phyloP scores from a whole-genome alignment of 2,888 invertebrate species.

The Hymenopus coronatus region DNA sequence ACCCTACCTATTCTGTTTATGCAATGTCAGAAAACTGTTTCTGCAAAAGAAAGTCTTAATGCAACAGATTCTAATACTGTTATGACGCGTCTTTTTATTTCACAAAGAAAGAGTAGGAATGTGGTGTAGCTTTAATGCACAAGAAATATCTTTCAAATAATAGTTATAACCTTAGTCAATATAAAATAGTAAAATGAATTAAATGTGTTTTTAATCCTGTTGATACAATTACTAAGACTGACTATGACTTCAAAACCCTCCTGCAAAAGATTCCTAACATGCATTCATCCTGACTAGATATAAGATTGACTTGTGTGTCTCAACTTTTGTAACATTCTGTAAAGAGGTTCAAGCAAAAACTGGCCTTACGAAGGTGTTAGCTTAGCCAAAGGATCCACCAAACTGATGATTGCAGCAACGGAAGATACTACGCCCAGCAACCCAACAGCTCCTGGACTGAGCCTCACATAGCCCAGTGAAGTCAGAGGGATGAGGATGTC shows the following conservation, averaged over 20 bases:
- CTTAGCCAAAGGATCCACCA: slow-evolving; percentile 76
- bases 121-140: background rate
- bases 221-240: background rate
- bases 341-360: background rate
- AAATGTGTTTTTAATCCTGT: background rate
- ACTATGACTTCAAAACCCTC: background rate
- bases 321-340: background rate
- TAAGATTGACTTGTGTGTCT: background rate
- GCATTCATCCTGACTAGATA: background rate
- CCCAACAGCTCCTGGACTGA: slow-evolving; percentile 77
- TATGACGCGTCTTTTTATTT: too few species aligned
- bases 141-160: background rate
- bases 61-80: too few species aligned
- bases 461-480: slow-evolving; percentile 71
- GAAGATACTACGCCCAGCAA: slow-evolving; percentile 79
- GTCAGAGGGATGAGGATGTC: slow-evolving; percentile 85
- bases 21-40: background rate
- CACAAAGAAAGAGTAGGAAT: background rate
- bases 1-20: background rate
- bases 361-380: slow-evolving; percentile 56
- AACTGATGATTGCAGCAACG: slow-evolving; percentile 69
- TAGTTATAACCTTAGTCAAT: background rate
- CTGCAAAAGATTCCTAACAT: background rate
- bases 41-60: too few species aligned
- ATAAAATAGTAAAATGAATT: background rate